Base-by-base conservation (phyloP, 2,113 vertebrate genomes). In the Otus sunia region DNA sequence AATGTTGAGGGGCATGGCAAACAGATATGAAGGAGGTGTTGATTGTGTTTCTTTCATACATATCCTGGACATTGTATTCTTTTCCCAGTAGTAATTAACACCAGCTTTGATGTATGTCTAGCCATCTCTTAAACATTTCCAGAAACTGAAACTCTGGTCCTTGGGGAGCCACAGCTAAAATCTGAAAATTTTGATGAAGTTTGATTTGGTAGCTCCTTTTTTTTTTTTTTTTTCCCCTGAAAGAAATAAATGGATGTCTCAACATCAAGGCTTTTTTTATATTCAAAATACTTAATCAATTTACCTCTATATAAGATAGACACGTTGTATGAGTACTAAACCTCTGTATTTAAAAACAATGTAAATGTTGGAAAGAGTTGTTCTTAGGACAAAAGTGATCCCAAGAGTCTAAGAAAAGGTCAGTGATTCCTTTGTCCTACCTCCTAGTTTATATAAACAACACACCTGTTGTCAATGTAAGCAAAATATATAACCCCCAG, bases 401-500 rank as follows among this genome's bases (percentile, higher is more conserved):
- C 43, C 63, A 34, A 87, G 19, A 11, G 8, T 36, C 22, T 47
- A 55, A 71, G 59, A 50, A 82, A 80, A 68, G 32, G 8, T 39
- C 45, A 53, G 17, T 27, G 5, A 17, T 74, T 80, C 50, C 50
- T 90, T 94, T 93, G 86, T 72, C 55, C 90, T 96, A 47, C 62
- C 67, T 92, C 53, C 36, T 91, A 32, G 77, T 75, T 94, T 77
- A 18, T 75, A 53, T 55, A 50, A 69, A 77, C 67, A 93, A 52
- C 75, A 88, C 34, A 63, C 9, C 22, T 84, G 32, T 43, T 96
- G 72, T 90, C 64, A 64, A 14, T 80, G 94, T 37, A 95, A 96
- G 92, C 74, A 80, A 82, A 52, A 39, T 59, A 59, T 74, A 62
- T 87, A 71, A 32, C 60, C 23, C 36, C 3, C 5, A 9, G 25